These are phyloP conservation scores for Nemoura dubitans DNA, from an alignment of 2,888 invertebrate genomes.

Conservation along the genomic window DNA sequence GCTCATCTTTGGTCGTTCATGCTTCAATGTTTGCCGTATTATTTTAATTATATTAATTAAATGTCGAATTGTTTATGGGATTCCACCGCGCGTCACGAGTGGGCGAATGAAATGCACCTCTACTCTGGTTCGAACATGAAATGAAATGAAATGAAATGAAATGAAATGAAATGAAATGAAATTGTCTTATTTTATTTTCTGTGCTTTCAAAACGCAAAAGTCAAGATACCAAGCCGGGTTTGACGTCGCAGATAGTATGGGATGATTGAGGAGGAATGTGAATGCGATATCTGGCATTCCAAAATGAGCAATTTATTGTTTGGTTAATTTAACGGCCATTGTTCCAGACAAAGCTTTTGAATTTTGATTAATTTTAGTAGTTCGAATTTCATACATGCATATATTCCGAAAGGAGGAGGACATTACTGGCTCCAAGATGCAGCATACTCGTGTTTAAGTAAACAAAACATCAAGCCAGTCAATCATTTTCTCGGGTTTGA, in stretches of 20 bases:
- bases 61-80: slow-evolving; percentile 14
- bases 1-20: background rate
- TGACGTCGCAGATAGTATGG: background rate
- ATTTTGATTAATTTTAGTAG: background rate
- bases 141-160: background rate
- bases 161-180: background rate
- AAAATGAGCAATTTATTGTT: background rate
- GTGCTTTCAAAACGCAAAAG: background rate
- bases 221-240: background rate
- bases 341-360: background rate
- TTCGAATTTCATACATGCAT: background rate
- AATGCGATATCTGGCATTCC: background rate
- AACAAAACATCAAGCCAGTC: background rate
- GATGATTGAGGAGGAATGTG: background rate
- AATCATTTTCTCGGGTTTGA: background rate
- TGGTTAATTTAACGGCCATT: slow-evolving; percentile 7
- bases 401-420: background rate
- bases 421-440: background rate
- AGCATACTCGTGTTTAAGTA: background rate
- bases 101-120: background rate
- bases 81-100: background rate
- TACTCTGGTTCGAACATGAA: background rate
- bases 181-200: background rate
- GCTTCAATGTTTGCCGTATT: background rate
- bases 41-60: slow-evolving; percentile 19